These are phyloP conservation scores for Pogonocichla stellata DNA, from an alignment of 2,113 vertebrate genomes.

Conservation along the genomic window DNA sequence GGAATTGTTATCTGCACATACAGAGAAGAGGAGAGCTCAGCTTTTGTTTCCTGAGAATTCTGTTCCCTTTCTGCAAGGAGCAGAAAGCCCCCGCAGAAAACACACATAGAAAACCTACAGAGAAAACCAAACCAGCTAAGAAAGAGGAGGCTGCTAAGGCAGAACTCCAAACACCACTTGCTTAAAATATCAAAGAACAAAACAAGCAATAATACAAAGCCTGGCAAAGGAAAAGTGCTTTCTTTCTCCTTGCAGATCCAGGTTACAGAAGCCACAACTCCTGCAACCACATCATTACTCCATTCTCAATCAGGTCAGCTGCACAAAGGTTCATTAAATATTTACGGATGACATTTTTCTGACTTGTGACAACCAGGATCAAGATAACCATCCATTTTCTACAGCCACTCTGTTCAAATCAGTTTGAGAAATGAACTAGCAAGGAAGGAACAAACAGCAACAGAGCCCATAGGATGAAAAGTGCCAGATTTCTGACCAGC, in stretches of 20 bases:
- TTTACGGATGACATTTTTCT: slow-evolving; percentile 53
- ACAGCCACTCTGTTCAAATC: neutral
- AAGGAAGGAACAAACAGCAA: slow-evolving; percentile 15
- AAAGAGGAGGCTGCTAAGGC: neutral
- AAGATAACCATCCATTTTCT: slow-evolving; percentile 36
- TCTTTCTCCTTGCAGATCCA: neutral
- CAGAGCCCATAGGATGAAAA: neutral
- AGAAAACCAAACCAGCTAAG: neutral
- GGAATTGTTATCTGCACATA: neutral
- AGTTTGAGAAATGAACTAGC: slow-evolving; percentile 4
- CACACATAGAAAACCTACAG: neutral
- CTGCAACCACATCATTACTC: neutral
- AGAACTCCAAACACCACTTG: neutral
- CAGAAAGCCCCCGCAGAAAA: neutral
- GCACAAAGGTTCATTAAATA: slow-evolving; percentile 61
- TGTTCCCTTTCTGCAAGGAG: neutral
- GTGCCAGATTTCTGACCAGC: neutral
- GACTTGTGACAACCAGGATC: slow-evolving; percentile 37
- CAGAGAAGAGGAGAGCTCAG: neutral
- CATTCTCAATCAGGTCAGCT: neutral
- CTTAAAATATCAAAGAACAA: neutral
- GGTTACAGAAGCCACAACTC: neutral
- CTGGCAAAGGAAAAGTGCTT: neutral
- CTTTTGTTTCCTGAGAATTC: neutral
- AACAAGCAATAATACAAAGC: neutral